A percentile compares a stretch with the other conserved stretches of the same genome.
Conservation (phyloP, 2,113 vertebrate genomes). For the Puffinus mauretanicus region DNA sequence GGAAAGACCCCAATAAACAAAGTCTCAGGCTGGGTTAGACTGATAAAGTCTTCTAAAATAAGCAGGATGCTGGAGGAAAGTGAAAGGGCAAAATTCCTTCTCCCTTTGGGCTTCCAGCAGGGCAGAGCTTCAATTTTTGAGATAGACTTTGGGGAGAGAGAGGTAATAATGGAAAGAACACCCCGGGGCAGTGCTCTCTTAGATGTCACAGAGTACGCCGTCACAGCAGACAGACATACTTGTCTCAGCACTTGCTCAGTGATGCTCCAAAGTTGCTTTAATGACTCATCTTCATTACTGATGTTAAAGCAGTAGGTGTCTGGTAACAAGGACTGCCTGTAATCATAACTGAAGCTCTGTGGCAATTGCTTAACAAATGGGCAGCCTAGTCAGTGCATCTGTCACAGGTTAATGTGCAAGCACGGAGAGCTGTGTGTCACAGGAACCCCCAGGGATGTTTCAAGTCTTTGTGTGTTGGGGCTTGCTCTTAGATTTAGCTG, state of each 20-base stretch:
- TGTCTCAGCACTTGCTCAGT: background rate
- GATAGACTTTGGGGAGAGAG: background rate
- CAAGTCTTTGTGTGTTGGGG: background rate
- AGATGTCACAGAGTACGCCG: background rate
- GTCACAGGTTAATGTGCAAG: background rate
- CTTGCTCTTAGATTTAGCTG: background rate
- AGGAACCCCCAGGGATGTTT: background rate
- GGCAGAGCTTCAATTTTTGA: background rate
- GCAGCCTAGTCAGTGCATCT: background rate
- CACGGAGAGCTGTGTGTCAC: background rate
- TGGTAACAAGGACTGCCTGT: background rate
- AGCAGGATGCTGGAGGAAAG: background rate
- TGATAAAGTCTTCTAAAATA: background rate
- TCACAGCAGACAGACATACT: background rate
- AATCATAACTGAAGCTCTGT: background rate
- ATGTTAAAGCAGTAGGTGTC: background rate
- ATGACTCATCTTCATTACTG: slow-evolving; percentile 10
- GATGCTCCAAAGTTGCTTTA: background rate
- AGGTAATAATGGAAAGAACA: background rate
- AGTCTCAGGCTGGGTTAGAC: background rate
- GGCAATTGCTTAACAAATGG: background rate
- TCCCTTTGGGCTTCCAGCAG: background rate
- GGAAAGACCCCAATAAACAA: background rate
- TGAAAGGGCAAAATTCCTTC: background rate
- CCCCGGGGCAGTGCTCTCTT: background rate